Evolutionary conservation across 2,113 vertebrate genomes (phyloP).

Genomic region (Diadophis punctatus): DNA sequence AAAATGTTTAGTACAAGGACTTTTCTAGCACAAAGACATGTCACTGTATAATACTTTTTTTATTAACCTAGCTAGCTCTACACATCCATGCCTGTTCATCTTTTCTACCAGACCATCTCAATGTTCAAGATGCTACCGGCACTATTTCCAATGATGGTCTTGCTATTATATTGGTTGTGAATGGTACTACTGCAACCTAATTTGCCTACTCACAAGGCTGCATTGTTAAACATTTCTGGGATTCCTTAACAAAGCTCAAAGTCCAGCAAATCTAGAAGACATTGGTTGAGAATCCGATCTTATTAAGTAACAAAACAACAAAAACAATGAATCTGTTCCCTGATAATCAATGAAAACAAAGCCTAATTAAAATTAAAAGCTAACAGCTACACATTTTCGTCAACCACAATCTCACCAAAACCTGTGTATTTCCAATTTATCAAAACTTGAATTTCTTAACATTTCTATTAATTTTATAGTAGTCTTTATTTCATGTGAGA

Average conservation of each 20-base stretch:
- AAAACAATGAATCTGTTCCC: slow-evolving; percentile 27
- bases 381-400: not conserved
- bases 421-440: slow-evolving; percentile 24
- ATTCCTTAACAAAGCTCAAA: not conserved
- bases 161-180: slow-evolving; percentile 27
- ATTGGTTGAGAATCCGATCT: not conserved
- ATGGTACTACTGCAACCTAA: not conserved
- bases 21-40: not conserved
- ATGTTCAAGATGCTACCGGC: not conserved
- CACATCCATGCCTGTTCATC: not conserved
- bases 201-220: slow-evolving; percentile 27
- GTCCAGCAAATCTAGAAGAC: not conserved
- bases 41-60: slow-evolving; percentile 13
- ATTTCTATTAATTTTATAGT: slow-evolving; percentile 11
- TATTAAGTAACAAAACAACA: slow-evolving; percentile 3
- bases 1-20: not conserved
- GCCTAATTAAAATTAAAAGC: slow-evolving; percentile 45
- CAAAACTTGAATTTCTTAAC: not conserved
- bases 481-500: slow-evolving; percentile 32
- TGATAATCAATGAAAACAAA: slow-evolving; percentile 30
- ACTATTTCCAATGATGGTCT: not conserved
- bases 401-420: slow-evolving; percentile 12
- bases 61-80: not conserved
- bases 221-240: slow-evolving; percentile 23
- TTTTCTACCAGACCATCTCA: not conserved